phyloP scores from a whole-genome alignment of 2,888 invertebrate genomes.

The Hyppa rectilinea region DNA sequence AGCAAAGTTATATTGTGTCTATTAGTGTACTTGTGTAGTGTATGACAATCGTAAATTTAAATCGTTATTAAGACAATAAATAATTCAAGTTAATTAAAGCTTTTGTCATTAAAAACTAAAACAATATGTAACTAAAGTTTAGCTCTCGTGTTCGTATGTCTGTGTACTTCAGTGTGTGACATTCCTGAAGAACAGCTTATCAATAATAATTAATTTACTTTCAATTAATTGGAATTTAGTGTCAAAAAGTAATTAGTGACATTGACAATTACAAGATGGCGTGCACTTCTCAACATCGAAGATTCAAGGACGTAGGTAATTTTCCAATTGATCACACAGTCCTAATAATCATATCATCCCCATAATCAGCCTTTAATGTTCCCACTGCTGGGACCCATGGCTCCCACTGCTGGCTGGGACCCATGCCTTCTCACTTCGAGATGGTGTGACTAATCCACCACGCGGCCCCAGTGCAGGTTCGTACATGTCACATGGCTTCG shows the following conservation, averaged over 20 bases:
- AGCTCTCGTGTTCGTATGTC: neutral
- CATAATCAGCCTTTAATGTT: no score
- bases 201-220: neutral
- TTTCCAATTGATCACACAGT: slow-evolving; percentile 29
- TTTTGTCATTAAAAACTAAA: neutral
- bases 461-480: no score
- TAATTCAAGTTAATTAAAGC: slow-evolving; percentile 7
- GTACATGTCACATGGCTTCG: no score
- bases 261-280: slow-evolving; percentile 24
- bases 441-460: no score
- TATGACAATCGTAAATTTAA: slow-evolving; percentile 9
- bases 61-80: slow-evolving; percentile 10
- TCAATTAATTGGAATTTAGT: neutral
- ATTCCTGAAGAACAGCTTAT: neutral
- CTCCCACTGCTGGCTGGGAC: no score
- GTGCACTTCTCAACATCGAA: neutral
- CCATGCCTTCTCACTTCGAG: no score
- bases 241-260: neutral
- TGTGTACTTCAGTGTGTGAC: slow-evolving; percentile 1
- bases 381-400: no score
- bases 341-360: no score
- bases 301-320: slow-evolving; percentile 33
- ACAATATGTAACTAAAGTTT: neutral
- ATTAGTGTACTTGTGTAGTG: slow-evolving; percentile 12
- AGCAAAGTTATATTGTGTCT: neutral